Percentiles rank a stretch among this genome's conserved stretches.
Conservation (phyloP, 2,888 invertebrate species). For the Clanis bilineata region DNA sequence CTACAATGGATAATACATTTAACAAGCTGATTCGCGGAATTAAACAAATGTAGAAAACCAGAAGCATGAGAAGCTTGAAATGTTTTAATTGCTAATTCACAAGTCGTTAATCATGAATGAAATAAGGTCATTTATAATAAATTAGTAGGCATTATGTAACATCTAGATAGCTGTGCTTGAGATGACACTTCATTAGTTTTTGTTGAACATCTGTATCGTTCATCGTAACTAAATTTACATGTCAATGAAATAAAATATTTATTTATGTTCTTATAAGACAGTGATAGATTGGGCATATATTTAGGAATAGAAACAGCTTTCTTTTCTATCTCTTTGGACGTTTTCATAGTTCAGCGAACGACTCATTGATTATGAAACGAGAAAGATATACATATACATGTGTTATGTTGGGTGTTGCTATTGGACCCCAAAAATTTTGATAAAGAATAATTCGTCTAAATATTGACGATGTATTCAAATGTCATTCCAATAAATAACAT, state of each 20-base stretch:
- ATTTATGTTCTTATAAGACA: background rate
- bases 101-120: background rate
- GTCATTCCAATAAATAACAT: no score
- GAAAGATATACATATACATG: no score
- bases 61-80: background rate
- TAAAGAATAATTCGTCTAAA: no score
- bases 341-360: no score
- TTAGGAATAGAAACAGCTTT: background rate
- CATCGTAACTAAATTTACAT: background rate
- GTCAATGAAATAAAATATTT: background rate
- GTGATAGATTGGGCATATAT: background rate
- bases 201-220: slow-evolving; percentile 1
- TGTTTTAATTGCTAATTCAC: background rate
- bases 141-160: background rate
- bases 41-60: background rate
- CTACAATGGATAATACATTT: no score
- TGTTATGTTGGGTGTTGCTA: no score
- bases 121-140: background rate
- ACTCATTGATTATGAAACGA: no score
- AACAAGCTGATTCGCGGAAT: background rate
- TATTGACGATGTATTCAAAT: no score
- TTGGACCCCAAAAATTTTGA: no score
- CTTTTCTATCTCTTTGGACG: no score
- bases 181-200: slow-evolving; percentile 4
- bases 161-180: background rate